Percentiles rank a stretch among this genome's conserved stretches.
Conservation (phyloP, 2,113 vertebrate genomes). For the Myiopsitta monachus region DNA sequence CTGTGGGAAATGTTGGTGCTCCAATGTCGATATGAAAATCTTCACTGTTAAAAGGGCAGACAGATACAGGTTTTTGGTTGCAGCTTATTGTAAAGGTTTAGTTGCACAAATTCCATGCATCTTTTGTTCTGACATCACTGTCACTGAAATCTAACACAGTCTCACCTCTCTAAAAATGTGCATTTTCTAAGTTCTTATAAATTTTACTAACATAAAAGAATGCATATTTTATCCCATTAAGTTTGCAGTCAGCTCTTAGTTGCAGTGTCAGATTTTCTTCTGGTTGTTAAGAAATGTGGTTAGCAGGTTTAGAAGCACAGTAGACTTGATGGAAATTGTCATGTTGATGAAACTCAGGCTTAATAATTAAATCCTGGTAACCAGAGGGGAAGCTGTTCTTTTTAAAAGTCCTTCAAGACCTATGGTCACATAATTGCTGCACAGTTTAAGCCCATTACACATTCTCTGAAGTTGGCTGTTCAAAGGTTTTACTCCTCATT, state of each 20-base stretch:
- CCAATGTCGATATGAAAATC: not conserved
- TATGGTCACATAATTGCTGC: not conserved
- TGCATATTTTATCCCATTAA: not conserved
- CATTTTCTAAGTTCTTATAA: not conserved
- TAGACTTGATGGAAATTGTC: not conserved
- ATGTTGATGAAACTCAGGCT: not conserved
- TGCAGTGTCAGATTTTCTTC: not conserved
- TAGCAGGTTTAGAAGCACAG: not conserved
- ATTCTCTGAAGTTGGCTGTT: not conserved
- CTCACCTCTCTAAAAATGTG: not conserved
- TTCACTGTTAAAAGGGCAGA: not conserved
- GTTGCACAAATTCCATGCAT: not conserved
- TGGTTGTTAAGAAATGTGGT: not conserved
- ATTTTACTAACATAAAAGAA: not conserved
- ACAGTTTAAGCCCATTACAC: not conserved
- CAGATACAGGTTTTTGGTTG: not conserved
- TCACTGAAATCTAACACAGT: not conserved
- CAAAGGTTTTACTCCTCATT: not conserved
- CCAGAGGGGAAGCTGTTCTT: not conserved
- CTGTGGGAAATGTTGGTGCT: not conserved
- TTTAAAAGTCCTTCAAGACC: not conserved
- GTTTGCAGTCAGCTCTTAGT: not conserved
- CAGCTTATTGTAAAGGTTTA: not conserved
- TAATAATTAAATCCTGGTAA: conserved; percentile 39
- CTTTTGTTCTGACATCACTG: not conserved